Percentiles rank a stretch among this genome's conserved stretches.
These are phyloP conservation scores for Hydropotes inermis DNA, from an alignment of 2,113 vertebrate genomes.

Conservation along the genomic window DNA sequence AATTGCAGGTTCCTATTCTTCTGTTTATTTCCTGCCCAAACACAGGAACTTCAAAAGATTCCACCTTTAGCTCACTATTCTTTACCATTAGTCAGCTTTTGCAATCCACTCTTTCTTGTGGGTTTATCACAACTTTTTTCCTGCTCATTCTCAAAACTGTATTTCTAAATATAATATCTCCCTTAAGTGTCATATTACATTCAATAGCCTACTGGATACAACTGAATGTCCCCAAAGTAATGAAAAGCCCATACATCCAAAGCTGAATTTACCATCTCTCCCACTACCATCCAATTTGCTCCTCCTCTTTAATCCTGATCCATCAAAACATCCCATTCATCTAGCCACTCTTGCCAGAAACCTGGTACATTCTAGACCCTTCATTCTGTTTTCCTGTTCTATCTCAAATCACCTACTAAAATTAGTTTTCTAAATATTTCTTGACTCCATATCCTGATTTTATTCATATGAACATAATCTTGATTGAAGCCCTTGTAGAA, in stretches of 20 bases:
- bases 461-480: not conserved
- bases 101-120: not conserved
- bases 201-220: not conserved
- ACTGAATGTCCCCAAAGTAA: too few relatives aligned
- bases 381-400: not conserved
- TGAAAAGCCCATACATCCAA: not conserved
- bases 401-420: not conserved
- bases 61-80: not conserved
- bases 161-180: not conserved
- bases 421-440: not conserved
- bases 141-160: not conserved
- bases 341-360: not conserved
- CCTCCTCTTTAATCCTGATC: not conserved
- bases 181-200: not conserved
- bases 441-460: not conserved
- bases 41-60: not conserved
- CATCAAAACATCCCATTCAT: not conserved
- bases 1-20: not conserved
- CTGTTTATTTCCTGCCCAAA: not conserved
- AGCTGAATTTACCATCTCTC: not conserved
- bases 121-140: not conserved
- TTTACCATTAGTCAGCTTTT: not conserved
- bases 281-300: not conserved
- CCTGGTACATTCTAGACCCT: not conserved
- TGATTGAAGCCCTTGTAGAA: not conserved